Base-by-base conservation (phyloP, 2,797 vertebrate species). In the Aeoliscus strigatus region DNA sequence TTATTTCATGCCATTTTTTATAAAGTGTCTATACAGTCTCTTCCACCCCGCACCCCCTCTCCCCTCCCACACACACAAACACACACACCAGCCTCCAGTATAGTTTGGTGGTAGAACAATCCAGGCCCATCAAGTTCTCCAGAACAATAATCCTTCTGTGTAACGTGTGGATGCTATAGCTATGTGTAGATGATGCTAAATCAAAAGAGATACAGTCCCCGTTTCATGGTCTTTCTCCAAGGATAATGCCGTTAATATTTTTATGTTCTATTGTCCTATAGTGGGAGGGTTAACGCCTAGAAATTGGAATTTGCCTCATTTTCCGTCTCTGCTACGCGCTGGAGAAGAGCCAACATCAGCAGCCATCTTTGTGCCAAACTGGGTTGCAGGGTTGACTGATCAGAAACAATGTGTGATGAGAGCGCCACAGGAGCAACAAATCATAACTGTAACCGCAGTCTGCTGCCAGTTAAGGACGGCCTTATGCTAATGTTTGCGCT, bases 321-420 rank as follows among this genome's bases (percentile, higher is more conserved):
- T 69, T 83, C 49, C 48, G 66, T 72, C 61, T 75, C 59, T 75
- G 68, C 74, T 79, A 57, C 51, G 44, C 52, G 58, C 71, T 85
- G 80, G 83, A 77, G 36, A 16, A 12, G 55, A 58, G 79, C 84
- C 86, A 87, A 82, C 70, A 58, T 77, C 60, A 76, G 75, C 77
- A 75, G 81, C 80, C 79, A 86, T 83, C 69, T 80, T 83, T 84
- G 74, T 81, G 80, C 82, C 80, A 83, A 87, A 84, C 73, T 79
- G 73, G 77, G 81, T 81, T 80, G 82, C 82, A 85, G 74, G 78
- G 82, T 83, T 77, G 73, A 76, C 66, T 83, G 81, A 82, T 81
- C 80, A 82, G 70, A 80, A 85, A 87, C 81, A 88, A 87, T 82
- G 79, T 65, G 64, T 53, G 49, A 77, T 66, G 66, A 79, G 66